Evolutionary conservation across 1,140 invertebrate species (phyloP), one percentile per base, ranked within the genome.

Genomic region (Pectinophora gossypiella): DNA sequence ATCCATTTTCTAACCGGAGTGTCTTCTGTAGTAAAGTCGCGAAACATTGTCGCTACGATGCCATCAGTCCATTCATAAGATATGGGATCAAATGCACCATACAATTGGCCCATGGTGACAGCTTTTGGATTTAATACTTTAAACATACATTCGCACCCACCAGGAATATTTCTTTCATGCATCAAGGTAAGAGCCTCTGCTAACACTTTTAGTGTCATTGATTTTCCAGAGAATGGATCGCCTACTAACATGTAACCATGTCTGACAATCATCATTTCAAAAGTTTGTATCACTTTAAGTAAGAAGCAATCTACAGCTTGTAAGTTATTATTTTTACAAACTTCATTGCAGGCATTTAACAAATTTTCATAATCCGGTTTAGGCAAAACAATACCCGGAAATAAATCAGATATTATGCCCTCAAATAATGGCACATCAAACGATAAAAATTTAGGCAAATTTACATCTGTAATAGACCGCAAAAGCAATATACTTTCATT

Each of bases 211-310:
- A 94, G 88, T 19, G 95, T 92, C 52, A 93, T 91, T 0, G 93
- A 93, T 87, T 97, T 97, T 13, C 93, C 95, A 23, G 94, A 92
- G 62, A 95, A 95, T 0, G 96, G 95, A 35, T 95, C 94, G 27
- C 97, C 97, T 6, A 98, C 96, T 43, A 98, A 89, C 96, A 98
- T 98, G 53, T 98, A 96, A 19, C 96, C 96, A 89, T 97, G 96
- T 49, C 96, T 90, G 0, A 98, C 96, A 70, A 94, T 92, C 94
- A 98, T 96, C 69, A 96, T 98, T 88, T 98, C 96, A 73, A 96
- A 95, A 1, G 97, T 90, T 85, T 96, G 95, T 54, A 95, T 93
- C 16, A 93, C 91, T 90, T 98, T 98, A 48, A 91, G 79, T 19
- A 96, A 89, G 55, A 91, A 91, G 40, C 91, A 92, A 5, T 90